Percentiles rank a stretch among this genome's conserved stretches.
Conservation (phyloP, 2,888 invertebrate species). For the Ophion slaviceki region DNA sequence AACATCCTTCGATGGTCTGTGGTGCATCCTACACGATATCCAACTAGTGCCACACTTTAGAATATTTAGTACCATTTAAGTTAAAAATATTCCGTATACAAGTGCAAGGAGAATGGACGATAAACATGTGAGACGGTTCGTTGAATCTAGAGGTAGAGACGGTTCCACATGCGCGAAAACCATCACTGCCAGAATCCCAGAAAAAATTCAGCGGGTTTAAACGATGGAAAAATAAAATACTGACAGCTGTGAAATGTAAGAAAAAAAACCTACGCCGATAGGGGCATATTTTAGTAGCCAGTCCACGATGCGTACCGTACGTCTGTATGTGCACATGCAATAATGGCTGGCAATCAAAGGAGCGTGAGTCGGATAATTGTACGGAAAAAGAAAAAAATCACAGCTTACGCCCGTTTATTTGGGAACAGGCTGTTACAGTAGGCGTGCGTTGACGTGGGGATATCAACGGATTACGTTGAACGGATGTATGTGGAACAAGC, state of each 20-base stretch:
- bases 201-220: constrained; percentile 41
- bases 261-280: constrained; percentile 16
- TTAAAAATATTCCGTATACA: background rate
- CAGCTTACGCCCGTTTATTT: background rate
- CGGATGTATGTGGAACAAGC: constrained; percentile 28
- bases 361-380: background rate
- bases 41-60: background rate
- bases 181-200: background rate
- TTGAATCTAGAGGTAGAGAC: constrained; percentile 1
- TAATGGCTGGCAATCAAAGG: background rate
- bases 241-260: background rate
- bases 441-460: background rate
- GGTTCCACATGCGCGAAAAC: background rate
- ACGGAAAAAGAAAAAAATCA: background rate
- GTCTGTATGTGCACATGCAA: background rate
- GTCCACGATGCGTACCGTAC: background rate
- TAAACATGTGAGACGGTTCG: constrained; percentile 33
- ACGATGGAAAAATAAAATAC: constrained; percentile 25
- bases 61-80: background rate
- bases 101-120: background rate
- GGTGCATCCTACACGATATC: background rate
- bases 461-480: background rate
- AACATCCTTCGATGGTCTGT: background rate
- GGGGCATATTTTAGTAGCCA: constrained; percentile 35
- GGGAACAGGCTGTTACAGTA: background rate